These are phyloP conservation scores for Scrobipalpa atriplicella DNA, from an alignment of 2,888 invertebrate genomes.

Conservation along the genomic window DNA sequence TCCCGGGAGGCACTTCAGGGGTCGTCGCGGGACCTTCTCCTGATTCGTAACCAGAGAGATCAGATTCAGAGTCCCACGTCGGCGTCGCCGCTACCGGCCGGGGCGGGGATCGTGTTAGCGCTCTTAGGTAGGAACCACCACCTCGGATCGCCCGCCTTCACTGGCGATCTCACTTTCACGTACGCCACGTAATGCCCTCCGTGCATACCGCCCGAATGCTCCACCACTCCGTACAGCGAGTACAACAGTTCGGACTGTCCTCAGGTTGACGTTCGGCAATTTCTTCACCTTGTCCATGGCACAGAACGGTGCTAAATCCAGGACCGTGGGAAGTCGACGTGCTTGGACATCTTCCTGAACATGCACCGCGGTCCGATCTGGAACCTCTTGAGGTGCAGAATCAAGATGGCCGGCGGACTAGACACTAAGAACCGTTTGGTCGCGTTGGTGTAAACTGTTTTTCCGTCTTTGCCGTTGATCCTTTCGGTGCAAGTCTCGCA, in stretches of 20 bases:
- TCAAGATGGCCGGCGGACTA: conserved; percentile 95
- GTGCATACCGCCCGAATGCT: conserved; percentile 95
- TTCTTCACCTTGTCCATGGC: conserved; percentile 85
- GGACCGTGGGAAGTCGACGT: conserved; percentile 93
- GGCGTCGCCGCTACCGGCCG: conserved; percentile 65
- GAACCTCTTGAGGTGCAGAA: conserved; percentile 97
- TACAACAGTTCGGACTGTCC: conserved; percentile 89
- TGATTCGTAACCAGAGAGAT: conserved; percentile 80
- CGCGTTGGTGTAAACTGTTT: conserved; percentile 90
- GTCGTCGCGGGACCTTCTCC: conserved; percentile 68
- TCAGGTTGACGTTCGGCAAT: conserved; percentile 83
- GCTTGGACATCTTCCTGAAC: conserved; percentile 92
- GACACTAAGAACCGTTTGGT: conserved; percentile 94
- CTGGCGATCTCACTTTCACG: conserved; percentile 90
- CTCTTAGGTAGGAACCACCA: conserved; percentile 88
- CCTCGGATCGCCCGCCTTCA: conserved; percentile 84
- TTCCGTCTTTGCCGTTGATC: conserved; percentile 86
- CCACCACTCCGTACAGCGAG: conserved; percentile 96
- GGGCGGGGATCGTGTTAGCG: conserved; percentile 77
- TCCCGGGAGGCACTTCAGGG: conserved; percentile 83
- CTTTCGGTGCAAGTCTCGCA: conserved; percentile 94
- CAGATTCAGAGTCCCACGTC: conserved; percentile 81
- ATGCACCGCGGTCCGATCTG: conserved; percentile 89
- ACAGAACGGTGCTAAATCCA: conserved; percentile 96
- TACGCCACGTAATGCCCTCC: conserved; percentile 96